Evolutionary conservation across 2,888 invertebrate genomes (phyloP), one percentile per base, ranked within the genome.

Genomic region (Scaptomyza polygonia): DNA sequence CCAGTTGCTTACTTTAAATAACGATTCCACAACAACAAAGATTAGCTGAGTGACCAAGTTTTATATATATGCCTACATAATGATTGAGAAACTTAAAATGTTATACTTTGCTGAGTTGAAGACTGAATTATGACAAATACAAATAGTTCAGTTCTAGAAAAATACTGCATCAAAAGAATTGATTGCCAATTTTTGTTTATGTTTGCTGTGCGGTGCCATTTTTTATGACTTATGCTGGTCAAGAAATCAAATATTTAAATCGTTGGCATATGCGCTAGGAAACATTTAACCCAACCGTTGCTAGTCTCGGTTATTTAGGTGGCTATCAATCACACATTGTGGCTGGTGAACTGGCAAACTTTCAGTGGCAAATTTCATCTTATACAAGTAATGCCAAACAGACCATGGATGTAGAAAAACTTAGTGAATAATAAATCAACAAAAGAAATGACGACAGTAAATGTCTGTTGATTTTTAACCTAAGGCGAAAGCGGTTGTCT

Each of bases 351-450:
- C 67, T 64, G 61, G 36, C 52, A 43, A 66, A 62, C 68, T 84
- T 81, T 61, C 53, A 63, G 30, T 53, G 51, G 62, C 36, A 59
- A 65, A 56, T 63, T 70, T 44, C 44, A 40, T 34, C 36, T 53
- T 43, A 34, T 14, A 39, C 9, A 16, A 3, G 39, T 39, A 43
- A 44, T n/a, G 36, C 32, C 43, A 49, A 40, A 43, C 59, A 49
- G 29, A 66, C 42, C 53, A 55, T 51, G 55, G 30, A 57, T 34
- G n/a, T 9, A 9, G n/a, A 68, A 66, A 79, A 87, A 80, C 63
- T 64, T 79, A 58, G 57, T 65, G 70, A 70, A 79, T 82, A 87
- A 83, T 87, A 87, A 83, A 83, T 83, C 83, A 83, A 62, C 64
- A 55, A 59, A 61, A 73, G 62, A 82, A 69, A 70, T 73, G 86